These are phyloP conservation scores for Caenorhabditis latens DNA, from an alignment of 1,140 invertebrate genomes.

Conservation along the genomic window DNA sequence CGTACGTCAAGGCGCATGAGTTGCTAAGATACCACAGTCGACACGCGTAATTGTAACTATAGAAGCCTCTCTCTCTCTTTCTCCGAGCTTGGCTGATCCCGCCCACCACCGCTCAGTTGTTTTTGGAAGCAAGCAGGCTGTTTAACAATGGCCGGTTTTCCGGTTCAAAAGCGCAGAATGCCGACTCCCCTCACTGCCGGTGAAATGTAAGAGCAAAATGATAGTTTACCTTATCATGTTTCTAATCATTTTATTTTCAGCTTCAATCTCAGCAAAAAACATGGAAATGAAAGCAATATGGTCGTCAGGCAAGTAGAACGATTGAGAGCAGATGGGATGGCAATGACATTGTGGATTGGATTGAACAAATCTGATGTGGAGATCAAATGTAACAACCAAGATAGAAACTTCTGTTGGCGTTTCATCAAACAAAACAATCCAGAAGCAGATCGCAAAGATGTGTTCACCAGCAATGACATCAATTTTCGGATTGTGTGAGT, in stretches of 20 bases:
- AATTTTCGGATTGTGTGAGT: background rate
- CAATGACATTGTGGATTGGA: background rate
- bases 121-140: background rate
- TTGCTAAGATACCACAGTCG: background rate
- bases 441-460: background rate
- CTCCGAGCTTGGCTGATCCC: background rate
- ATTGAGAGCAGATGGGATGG: background rate
- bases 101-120: background rate
- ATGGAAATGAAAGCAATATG: background rate
- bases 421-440: constrained; percentile 14
- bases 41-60: constrained; percentile 22
- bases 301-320: background rate
- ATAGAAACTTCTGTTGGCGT: background rate
- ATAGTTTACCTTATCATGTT: background rate
- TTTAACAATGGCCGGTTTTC: background rate
- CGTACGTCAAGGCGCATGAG: background rate
- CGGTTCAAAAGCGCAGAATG: background rate
- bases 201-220: background rate
- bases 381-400: background rate
- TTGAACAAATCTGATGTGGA: background rate
- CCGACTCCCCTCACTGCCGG: background rate
- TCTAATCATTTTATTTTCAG: background rate
- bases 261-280: background rate
- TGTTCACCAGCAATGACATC: background rate
- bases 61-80: background rate